Evolutionary conservation across 1,140 invertebrate species (phyloP).

Genomic region (Philopotamus ludificatus): DNA sequence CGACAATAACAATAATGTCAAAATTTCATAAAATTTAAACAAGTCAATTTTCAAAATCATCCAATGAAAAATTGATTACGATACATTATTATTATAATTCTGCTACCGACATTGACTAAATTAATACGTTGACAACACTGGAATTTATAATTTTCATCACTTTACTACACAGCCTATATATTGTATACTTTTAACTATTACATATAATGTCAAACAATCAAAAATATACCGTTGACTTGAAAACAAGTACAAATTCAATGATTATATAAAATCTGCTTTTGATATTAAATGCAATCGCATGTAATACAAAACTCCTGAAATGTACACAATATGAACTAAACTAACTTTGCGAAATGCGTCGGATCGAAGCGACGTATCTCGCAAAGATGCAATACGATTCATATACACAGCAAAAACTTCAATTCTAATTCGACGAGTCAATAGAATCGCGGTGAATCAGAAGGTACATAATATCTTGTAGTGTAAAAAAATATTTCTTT

Average conservation of each 20-base stretch:
- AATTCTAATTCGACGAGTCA: too few species aligned
- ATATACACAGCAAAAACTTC: not conserved
- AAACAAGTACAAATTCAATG: not conserved
- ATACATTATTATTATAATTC: not conserved
- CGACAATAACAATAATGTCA: too few species aligned
- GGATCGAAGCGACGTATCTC: not conserved
- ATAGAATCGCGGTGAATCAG: too few species aligned
- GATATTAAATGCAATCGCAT: too few species aligned
- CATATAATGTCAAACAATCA: not conserved
- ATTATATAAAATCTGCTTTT: too few species aligned
- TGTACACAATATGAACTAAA: not conserved
- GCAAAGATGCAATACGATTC: not conserved
- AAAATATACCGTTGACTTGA: not conserved
- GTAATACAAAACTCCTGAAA: not conserved
- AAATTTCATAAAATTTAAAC: too few species aligned
- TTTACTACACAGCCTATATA: conserved; percentile 28
- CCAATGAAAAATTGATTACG: too few species aligned
- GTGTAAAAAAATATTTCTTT: not conserved
- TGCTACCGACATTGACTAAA: not conserved
- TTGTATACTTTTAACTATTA: conserved; percentile 28
- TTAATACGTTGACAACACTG: not conserved
- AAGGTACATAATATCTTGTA: too few species aligned
- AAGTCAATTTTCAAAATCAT: too few species aligned
- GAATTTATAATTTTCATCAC: conserved; percentile 15
- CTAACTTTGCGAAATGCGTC: not conserved